Percentiles rank a stretch among this genome's conserved stretches.
phyloP scores from a whole-genome alignment of 2,113 vertebrate genomes.

The Semnornis frantzii region DNA sequence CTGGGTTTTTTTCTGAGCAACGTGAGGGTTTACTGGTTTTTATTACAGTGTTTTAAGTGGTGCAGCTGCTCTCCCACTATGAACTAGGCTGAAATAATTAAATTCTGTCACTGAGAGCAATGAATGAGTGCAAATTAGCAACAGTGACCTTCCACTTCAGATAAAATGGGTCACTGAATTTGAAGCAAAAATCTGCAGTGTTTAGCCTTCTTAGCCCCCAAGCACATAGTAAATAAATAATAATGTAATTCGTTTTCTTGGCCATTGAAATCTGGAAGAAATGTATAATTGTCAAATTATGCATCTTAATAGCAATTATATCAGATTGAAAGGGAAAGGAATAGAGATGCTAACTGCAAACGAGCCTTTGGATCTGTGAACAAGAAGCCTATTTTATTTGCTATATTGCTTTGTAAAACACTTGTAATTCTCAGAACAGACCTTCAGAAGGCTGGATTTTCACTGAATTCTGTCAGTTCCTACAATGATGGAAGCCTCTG shows the following conservation, averaged over 20 bases:
- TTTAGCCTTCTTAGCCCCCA: background rate
- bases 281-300: background rate
- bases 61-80: conserved; percentile 10
- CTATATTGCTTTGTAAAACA: conserved; percentile 28
- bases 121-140: conserved; percentile 29
- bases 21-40: conserved; percentile 35
- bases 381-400: conserved; percentile 4
- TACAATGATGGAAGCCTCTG: conserved; percentile 31
- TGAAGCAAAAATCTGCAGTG: background rate
- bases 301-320: background rate
- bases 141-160: conserved; percentile 19
- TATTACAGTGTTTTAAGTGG: conserved; percentile 30
- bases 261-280: background rate
- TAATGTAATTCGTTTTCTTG: background rate
- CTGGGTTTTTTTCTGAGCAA: background rate
- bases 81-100: conserved; percentile 44
- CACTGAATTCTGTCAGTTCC: conserved; percentile 54
- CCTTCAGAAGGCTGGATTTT: conserved; percentile 50
- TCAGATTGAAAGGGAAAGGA: background rate
- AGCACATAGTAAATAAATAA: background rate
- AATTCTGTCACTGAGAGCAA: conserved; percentile 45
- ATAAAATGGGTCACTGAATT: background rate
- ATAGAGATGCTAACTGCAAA: background rate
- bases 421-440: conserved; percentile 46
- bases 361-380: background rate